These are phyloP conservation scores for Lamellibrachia luymesi DNA, from an alignment of 1,140 invertebrate genomes.

Conservation along the genomic window DNA sequence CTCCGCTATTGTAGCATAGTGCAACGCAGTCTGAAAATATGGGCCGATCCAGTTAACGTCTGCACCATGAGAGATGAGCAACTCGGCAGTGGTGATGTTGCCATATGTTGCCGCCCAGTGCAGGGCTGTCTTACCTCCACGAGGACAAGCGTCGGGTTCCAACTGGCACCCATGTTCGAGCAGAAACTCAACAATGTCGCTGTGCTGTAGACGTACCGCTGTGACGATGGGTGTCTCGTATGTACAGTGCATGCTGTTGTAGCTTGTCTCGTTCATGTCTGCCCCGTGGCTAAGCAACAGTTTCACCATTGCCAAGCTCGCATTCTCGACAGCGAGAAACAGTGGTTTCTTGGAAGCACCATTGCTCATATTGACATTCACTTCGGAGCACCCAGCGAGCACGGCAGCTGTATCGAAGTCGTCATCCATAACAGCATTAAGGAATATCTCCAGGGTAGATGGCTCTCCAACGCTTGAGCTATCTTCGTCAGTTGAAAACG, in stretches of 20 bases:
- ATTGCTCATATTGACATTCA: constrained; percentile 15
- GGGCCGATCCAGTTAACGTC: constrained; percentile 22
- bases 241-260: neutral
- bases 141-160: neutral
- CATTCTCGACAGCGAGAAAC: constrained; percentile 21
- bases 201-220: constrained; percentile 7
- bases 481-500: neutral
- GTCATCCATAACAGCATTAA: constrained; percentile 15
- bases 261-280: constrained; percentile 21
- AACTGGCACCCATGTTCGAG: constrained; percentile 9
- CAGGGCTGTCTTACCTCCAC: constrained; percentile 20
- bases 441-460: neutral
- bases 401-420: constrained; percentile 6
- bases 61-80: constrained; percentile 18
- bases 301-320: constrained; percentile 20
- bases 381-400: neutral
- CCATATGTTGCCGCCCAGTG: constrained; percentile 23
- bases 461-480: neutral
- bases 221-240: constrained; percentile 23
- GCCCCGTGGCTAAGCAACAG: constrained; percentile 9
- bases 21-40: constrained; percentile 22
- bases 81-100: constrained; percentile 15
- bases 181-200: constrained; percentile 21
- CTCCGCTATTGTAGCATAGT: constrained; percentile 23
- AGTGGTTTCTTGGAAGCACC: neutral